Conservation (phyloP, 2,888 invertebrate genomes). For the Anticlea derivata region DNA sequence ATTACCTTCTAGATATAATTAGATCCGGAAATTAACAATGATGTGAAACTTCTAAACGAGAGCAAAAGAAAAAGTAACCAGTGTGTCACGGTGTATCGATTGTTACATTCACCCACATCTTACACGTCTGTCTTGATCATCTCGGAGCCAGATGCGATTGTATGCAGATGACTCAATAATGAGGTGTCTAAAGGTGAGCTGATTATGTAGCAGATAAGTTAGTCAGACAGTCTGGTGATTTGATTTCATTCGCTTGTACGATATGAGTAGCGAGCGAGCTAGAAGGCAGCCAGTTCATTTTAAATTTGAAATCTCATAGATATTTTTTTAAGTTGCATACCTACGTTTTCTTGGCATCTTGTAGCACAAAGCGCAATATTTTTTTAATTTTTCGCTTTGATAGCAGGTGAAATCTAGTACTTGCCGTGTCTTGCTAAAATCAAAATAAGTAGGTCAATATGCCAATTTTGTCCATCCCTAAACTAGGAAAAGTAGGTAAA, state of each 20-base stretch:
- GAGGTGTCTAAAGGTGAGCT: constrained; percentile 13
- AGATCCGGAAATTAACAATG: constrained; percentile 29
- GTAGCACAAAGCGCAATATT: too few relatives aligned
- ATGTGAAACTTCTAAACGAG: constrained; percentile 40
- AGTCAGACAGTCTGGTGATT: constrained; percentile 7
- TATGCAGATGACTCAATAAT: constrained; percentile 42
- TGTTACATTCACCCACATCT: constrained; percentile 52
- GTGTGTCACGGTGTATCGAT: constrained; percentile 51
- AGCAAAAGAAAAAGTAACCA: constrained; percentile 58
- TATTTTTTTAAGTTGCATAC: too few relatives aligned
- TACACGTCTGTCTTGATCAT: constrained; percentile 26
- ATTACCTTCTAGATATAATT: constrained; percentile 25
- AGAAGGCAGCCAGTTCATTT: neutral
- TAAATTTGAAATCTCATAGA: too few relatives aligned
- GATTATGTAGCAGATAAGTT: constrained; percentile 30
- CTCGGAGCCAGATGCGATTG: constrained; percentile 37
- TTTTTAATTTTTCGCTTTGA: too few relatives aligned
- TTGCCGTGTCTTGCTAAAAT: constrained; percentile 11
- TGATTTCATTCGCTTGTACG: neutral
- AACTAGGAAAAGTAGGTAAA: too few relatives aligned
- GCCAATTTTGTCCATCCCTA: neutral
- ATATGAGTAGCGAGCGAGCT: neutral
- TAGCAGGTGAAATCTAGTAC: too few relatives aligned
- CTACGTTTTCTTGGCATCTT: too few relatives aligned
- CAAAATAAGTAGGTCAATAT: constrained; percentile 6